Evolutionary conservation across 2,113 vertebrate species (phyloP).

Genomic region (Narcine bancroftii): DNA sequence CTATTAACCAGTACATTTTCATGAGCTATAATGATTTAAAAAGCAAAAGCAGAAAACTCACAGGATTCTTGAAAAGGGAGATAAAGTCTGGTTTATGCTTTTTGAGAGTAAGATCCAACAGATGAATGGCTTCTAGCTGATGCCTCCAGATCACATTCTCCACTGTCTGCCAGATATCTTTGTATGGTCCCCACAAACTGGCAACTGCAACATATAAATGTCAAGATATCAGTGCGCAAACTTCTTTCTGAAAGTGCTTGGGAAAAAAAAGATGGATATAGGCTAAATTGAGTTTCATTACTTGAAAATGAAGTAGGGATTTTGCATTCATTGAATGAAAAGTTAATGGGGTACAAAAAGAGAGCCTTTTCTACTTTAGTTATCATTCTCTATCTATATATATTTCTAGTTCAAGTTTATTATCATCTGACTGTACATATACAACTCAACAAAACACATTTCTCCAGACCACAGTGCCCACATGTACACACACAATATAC

Average conservation of each 20-base stretch:
- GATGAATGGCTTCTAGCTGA: constrained; percentile 79
- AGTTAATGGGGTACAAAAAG: not conserved
- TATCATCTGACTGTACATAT: no score
- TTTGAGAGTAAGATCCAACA: constrained; percentile 84
- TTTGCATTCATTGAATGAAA: not conserved
- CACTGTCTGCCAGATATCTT: constrained; percentile 87
- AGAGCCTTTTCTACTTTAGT: not conserved
- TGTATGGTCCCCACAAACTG: constrained; percentile 92
- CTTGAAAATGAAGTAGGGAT: not conserved
- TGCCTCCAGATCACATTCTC: constrained; percentile 77
- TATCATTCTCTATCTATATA: no score
- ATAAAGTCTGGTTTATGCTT: constrained; percentile 91
- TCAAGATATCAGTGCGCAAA: not conserved
- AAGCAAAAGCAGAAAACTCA: constrained; percentile 51
- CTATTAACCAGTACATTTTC: not conserved
- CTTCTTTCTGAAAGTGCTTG: not conserved
- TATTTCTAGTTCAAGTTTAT: no score
- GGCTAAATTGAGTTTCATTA: not conserved
- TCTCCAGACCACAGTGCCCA: no score
- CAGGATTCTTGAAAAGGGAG: constrained; percentile 89
- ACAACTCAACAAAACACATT: no score
- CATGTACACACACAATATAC: no score
- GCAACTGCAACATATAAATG: constrained; percentile 60
- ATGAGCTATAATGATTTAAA: not conserved
- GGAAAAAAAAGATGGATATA: not conserved